These are phyloP conservation scores for Microplitis mediator DNA, from an alignment of 1,140 invertebrate genomes.

Conservation along the genomic window DNA sequence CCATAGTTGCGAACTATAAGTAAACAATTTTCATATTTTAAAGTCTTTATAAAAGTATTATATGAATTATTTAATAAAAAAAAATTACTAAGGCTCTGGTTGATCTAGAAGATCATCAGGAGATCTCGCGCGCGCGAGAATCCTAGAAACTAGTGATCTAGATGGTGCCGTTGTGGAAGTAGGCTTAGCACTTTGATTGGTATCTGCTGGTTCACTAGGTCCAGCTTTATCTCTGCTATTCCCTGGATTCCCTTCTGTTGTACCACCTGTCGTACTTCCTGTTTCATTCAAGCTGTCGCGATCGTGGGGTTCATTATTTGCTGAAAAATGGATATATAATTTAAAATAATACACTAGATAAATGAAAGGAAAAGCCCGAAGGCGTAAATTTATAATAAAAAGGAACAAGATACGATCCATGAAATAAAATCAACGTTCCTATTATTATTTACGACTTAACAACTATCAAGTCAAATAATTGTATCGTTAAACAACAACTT, in stretches of 20 bases:
- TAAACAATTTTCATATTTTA: not conserved
- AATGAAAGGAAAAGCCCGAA: constrained; percentile 14
- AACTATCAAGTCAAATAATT: not conserved
- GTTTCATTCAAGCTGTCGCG: constrained; percentile 64
- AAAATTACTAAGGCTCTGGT: constrained; percentile 52
- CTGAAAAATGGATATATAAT: constrained; percentile 40
- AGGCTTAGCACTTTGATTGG: constrained; percentile 15
- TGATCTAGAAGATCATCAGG: constrained; percentile 49
- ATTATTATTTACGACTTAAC: too few relatives aligned
- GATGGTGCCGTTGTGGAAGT: constrained; percentile 39
- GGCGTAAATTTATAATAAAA: not conserved
- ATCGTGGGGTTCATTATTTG: constrained; percentile 62
- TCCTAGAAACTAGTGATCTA: constrained; percentile 51
- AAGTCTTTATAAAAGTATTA: not conserved
- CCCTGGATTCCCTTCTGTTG: constrained; percentile 44
- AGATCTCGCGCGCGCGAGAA: constrained; percentile 47
- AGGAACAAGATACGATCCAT: not conserved
- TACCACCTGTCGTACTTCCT: constrained; percentile 52
- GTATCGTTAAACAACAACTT: constrained; percentile 22
- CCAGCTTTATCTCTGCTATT: constrained; percentile 33
- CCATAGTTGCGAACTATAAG: constrained; percentile 66
- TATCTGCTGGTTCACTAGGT: constrained; percentile 12
- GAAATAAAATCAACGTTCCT: not conserved
- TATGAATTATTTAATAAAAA: not conserved
- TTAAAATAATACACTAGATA: not conserved